phyloP scores from a whole-genome alignment of 2,888 invertebrate species.

The Xestia c-nigrum region DNA sequence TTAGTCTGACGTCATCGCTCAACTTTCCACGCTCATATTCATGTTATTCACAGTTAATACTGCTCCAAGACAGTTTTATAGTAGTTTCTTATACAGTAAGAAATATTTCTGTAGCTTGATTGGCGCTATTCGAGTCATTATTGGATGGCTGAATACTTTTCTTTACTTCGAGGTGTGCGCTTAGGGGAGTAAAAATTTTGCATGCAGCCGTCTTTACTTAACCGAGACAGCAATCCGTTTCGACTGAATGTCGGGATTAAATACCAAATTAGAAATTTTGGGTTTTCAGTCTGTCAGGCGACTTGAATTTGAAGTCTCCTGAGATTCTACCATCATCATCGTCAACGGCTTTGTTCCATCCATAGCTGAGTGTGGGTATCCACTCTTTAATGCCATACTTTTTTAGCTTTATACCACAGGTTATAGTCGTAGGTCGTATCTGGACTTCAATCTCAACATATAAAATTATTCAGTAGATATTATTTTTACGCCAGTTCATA shows the following conservation, averaged over 20 bases:
- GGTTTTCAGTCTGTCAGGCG: background rate
- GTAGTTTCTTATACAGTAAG: slow-evolving; percentile 39
- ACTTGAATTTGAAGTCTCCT: background rate
- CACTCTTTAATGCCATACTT: background rate
- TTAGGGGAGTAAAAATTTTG: slow-evolving; percentile 7
- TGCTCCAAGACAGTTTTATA: slow-evolving; percentile 51
- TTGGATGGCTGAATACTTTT: slow-evolving; percentile 24
- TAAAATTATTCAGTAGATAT: slow-evolving; percentile 3
- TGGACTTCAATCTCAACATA: background rate
- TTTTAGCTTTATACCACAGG: no score
- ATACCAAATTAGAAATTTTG: background rate
- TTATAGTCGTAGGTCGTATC: no score
- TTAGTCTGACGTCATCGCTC: slow-evolving; percentile 71
- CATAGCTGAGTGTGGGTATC: background rate
- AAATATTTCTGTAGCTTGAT: slow-evolving; percentile 35
- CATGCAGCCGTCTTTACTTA: background rate
- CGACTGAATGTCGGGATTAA: background rate
- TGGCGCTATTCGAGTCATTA: slow-evolving; percentile 23
- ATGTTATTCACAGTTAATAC: slow-evolving; percentile 64
- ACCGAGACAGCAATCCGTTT: background rate
- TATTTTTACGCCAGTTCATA: slow-evolving; percentile 26
- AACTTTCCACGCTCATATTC: slow-evolving; percentile 73
- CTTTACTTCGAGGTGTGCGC: background rate
- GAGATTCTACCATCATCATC: background rate
- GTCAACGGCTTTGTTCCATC: background rate